phyloP scores from a whole-genome alignment of 1,140 invertebrate genomes.

The Drosophila biarmipes region DNA sequence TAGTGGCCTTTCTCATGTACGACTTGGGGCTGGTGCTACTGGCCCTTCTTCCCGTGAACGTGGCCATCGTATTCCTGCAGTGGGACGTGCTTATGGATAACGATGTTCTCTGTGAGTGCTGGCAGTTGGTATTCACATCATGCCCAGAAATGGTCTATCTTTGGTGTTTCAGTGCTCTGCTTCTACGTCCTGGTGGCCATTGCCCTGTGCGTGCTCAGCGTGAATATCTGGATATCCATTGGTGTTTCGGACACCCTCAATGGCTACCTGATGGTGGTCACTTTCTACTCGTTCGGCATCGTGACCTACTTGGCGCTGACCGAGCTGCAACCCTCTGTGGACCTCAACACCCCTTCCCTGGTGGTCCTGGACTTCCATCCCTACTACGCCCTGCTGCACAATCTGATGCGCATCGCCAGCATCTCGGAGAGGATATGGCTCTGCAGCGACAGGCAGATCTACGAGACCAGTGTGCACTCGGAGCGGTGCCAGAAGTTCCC shows the following conservation, averaged over 20 bases:
- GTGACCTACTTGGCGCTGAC: neutral
- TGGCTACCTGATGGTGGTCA: slow-evolving; percentile 24
- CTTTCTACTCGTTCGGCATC: slow-evolving; percentile 37
- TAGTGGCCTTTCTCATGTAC: slow-evolving; percentile 36
- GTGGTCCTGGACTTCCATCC: slow-evolving; percentile 28
- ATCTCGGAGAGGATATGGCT: neutral
- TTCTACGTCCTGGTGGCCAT: slow-evolving; percentile 10
- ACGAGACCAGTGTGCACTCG: slow-evolving; percentile 43
- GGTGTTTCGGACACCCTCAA: neutral
- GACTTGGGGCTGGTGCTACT: slow-evolving; percentile 7
- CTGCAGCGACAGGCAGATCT: slow-evolving; percentile 40
- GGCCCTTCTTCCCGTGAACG: slow-evolving; percentile 18
- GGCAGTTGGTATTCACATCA: too few relatives aligned
- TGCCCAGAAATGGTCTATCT: neutral
- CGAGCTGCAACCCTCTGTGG: neutral
- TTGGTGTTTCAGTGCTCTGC: slow-evolving; percentile 8
- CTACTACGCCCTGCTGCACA: slow-evolving; percentile 19
- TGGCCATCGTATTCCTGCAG: slow-evolving; percentile 13
- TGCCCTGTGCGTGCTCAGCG: slow-evolving; percentile 31
- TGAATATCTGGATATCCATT: slow-evolving; percentile 28
- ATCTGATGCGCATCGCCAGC: slow-evolving; percentile 9
- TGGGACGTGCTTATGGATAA: slow-evolving; percentile 8
- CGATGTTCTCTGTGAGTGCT: slow-evolving; percentile 26
- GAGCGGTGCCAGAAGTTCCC: slow-evolving; percentile 33
- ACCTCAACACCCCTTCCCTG: too few relatives aligned